Evolutionary conservation across 2,888 invertebrate species (phyloP).

Genomic region (Eurytoma adleriae): DNA sequence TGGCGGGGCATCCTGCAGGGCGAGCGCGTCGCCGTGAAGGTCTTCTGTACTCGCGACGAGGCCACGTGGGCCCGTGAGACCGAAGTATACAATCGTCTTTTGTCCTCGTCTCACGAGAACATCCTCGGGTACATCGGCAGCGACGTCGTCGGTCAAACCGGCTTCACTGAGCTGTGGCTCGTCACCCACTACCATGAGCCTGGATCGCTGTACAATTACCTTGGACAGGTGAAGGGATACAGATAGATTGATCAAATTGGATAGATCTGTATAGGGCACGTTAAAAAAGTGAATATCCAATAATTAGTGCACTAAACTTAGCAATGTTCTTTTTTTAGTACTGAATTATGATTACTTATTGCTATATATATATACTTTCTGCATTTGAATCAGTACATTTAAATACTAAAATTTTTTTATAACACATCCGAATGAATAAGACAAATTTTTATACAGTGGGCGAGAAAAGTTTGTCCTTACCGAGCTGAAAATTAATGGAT

Average conservation of each 20-base stretch:
- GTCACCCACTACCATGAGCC: conserved; percentile 95
- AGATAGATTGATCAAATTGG: not conserved
- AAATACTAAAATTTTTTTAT: too few relatives aligned
- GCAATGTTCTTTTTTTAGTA: too few relatives aligned
- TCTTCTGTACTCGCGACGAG: conserved; percentile 96
- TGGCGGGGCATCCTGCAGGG: conserved; percentile 97
- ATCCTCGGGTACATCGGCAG: conserved; percentile 96
- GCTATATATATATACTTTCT: too few relatives aligned
- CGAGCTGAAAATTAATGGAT: too few relatives aligned
- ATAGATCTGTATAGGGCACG: too few relatives aligned
- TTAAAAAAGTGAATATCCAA: too few relatives aligned
- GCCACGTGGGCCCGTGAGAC: conserved; percentile 96
- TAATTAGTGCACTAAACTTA: too few relatives aligned
- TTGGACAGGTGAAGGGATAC: conserved; percentile 29
- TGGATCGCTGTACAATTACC: conserved; percentile 94
- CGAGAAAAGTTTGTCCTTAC: too few relatives aligned
- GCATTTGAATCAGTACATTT: too few relatives aligned
- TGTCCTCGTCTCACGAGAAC: conserved; percentile 87
- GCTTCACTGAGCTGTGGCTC: conserved; percentile 91
- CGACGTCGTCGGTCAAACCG: conserved; percentile 90
- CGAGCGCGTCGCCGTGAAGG: conserved; percentile 96
- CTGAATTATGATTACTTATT: too few relatives aligned
- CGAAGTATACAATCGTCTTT: conserved; percentile 85
- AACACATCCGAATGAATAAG: too few relatives aligned
- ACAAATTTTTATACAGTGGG: too few relatives aligned